Base-by-base conservation (phyloP, 2,113 vertebrate genomes). In the Hippocampus mohnikei region DNA sequence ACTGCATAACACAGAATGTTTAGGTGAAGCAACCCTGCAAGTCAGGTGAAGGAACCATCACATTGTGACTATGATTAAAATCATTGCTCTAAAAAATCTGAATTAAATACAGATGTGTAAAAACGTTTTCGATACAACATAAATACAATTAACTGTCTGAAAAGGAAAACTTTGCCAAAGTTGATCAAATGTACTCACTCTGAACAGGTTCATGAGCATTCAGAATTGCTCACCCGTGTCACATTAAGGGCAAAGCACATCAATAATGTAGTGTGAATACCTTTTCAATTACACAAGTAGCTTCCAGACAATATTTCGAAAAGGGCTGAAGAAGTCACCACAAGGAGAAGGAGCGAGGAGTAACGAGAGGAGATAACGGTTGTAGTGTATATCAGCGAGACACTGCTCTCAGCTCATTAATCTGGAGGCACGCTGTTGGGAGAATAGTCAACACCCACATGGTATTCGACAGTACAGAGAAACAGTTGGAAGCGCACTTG, bases 361-460 rank as follows among this genome's bases (percentile, higher is more conserved):
- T n/a, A 68, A 63, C 73, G 69, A 52, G 60, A 69, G 55, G 8
- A 48, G 53, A 80, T 80, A 80, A 74, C 66, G 71, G 67, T 78
- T 27, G 55, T 27, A 27, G 52, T 64, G 70, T 58, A 60, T 56
- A 60, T 61, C 64, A 72, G 72, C 76, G 58, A 25, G 68, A 52
- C 58, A 21, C 56, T 73, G 65, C 46, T 71, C 66, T 53, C 69
- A 21, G 75, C 71, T 85, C 78, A 80, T 87, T 89, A 87, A 71
- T 81, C 72, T 79, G 81, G 75, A 81, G 66, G 69, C 83, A 84
- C 78, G 71, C 70, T 77, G 79, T 70, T 74, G 59, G 63, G 66
- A 64, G 53, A 40, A 71, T 11, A 63, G 61, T 67, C 69, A 69
- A 62, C 78, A 76, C 86, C 82, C 81, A 83, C 86, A 69, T 84